Percentiles rank a stretch among this genome's conserved stretches.
These are phyloP conservation scores for Pelobates cultripes DNA, from an alignment of 2,797 vertebrate genomes.

Conservation along the genomic window DNA sequence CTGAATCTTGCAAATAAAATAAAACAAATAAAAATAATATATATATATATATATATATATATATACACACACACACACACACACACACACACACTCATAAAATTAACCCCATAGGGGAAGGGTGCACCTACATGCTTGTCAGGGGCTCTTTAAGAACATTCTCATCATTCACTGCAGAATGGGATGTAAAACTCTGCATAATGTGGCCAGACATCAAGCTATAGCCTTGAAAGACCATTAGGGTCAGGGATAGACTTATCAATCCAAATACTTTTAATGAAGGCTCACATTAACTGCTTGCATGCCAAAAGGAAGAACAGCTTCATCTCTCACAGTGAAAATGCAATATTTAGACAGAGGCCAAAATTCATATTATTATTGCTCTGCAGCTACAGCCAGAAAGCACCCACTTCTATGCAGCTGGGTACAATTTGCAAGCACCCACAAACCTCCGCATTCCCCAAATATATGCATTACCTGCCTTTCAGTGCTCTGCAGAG, in stretches of 20 bases:
- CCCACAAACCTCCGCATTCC: neutral
- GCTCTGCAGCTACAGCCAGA: too few species aligned
- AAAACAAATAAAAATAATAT: too few species aligned
- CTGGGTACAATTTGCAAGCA: neutral
- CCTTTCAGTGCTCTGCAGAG: neutral
- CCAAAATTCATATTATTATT: neutral
- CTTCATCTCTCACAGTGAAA: neutral
- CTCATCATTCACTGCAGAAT: too few species aligned
- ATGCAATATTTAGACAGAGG: neutral
- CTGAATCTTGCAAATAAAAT: too few species aligned
- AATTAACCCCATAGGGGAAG: too few species aligned
- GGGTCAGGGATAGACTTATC: neutral
- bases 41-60: too few species aligned
- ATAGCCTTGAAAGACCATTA: neutral
- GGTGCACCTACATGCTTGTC: too few species aligned
- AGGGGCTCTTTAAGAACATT: too few species aligned
- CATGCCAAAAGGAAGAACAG: neutral
- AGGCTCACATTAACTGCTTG: neutral
- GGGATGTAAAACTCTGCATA: neutral
- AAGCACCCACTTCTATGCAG: too few species aligned
- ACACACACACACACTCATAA: too few species aligned
- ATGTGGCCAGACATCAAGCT: neutral
- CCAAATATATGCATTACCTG: constrained; percentile 7
- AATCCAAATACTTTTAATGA: neutral
- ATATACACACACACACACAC: too few species aligned